phyloP scores from a whole-genome alignment of 2,888 invertebrate species.

The Antitype chi region DNA sequence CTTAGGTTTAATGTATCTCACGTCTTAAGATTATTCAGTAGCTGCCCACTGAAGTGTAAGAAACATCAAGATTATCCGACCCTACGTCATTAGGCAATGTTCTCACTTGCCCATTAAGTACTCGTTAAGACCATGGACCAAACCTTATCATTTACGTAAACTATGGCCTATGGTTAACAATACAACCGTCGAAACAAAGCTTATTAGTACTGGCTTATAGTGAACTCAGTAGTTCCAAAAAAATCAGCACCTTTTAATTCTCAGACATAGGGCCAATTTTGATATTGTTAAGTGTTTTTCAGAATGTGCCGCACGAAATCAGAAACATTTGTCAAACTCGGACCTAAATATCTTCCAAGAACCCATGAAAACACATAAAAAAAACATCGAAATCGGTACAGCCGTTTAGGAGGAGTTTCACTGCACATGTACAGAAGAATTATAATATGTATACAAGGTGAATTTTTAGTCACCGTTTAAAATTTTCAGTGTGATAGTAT shows the following conservation, averaged over 20 bases:
- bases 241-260: neutral
- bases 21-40: neutral
- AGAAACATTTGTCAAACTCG: neutral
- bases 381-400: too few relatives aligned
- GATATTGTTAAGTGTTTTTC: neutral
- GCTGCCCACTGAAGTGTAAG: neutral
- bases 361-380: too few relatives aligned
- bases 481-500: too few relatives aligned
- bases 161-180: neutral
- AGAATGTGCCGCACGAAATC: neutral
- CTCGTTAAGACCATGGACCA: neutral
- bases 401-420: too few relatives aligned
- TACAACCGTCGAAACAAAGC: neutral
- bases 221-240: neutral
- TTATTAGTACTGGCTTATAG: too few relatives aligned
- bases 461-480: too few relatives aligned
- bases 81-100: conserved; percentile 5
- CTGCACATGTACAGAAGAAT: too few relatives aligned
- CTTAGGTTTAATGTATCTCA: neutral
- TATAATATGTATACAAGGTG: too few relatives aligned
- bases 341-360: neutral
- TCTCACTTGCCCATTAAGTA: neutral
- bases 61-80: conserved; percentile 10
- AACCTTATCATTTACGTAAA: conserved; percentile 3
- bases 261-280: neutral